Evolutionary conservation across 2,888 invertebrate genomes (phyloP).

Genomic region (Tetheella fluctuosa): DNA sequence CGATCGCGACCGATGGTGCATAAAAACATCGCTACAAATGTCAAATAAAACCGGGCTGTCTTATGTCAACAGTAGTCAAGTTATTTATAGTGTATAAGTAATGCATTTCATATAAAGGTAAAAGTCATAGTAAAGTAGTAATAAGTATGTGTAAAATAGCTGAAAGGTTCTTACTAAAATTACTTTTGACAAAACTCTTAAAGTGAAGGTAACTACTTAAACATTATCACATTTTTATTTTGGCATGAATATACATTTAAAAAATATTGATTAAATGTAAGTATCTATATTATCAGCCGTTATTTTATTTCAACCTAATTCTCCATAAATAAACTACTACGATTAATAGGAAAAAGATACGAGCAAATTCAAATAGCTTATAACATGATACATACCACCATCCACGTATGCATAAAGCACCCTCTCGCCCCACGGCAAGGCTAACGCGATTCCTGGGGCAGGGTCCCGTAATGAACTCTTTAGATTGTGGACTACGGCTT

Average conservation of each 20-base stretch:
- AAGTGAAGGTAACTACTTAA: too few relatives aligned
- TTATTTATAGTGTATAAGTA: too few relatives aligned
- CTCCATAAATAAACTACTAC: not conserved
- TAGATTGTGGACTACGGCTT: conserved; percentile 19
- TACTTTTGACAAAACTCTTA: too few relatives aligned
- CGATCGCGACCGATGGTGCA: conserved; percentile 67
- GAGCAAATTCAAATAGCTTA: not conserved
- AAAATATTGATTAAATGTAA: too few relatives aligned
- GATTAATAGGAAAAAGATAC: not conserved
- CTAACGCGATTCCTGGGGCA: conserved; percentile 31
- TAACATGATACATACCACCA: conserved; percentile 35
- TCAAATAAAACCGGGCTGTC: conserved; percentile 53
- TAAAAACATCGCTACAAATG: conserved; percentile 61
- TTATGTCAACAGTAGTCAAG: conserved; percentile 29
- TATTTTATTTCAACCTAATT: too few relatives aligned
- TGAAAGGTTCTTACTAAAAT: too few relatives aligned
- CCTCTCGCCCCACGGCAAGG: conserved; percentile 28
- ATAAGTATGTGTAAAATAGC: too few relatives aligned
- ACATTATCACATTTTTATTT: too few relatives aligned
- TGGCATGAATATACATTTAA: too few relatives aligned
- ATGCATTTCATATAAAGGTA: too few relatives aligned
- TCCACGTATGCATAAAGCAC: conserved; percentile 31
- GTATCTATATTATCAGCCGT: too few relatives aligned
- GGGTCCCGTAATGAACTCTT: conserved; percentile 57
- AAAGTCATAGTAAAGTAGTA: too few relatives aligned